Conservation (phyloP, 2,113 vertebrate genomes). For the Mola mola region DNA sequence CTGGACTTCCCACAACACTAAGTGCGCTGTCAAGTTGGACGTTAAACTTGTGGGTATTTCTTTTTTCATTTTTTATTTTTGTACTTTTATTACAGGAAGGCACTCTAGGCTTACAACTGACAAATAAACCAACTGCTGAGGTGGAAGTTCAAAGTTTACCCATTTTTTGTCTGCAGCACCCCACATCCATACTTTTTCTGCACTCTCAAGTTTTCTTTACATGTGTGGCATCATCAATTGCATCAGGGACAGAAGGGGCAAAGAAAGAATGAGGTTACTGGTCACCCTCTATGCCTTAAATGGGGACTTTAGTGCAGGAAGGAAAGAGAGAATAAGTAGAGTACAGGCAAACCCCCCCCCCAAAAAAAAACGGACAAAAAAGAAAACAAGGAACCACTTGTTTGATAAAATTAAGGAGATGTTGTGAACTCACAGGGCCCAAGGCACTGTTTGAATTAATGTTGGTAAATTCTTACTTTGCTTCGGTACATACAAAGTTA, state of each 20-base stretch:
- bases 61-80: no score
- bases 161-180: constrained; percentile 31
- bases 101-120: constrained; percentile 49
- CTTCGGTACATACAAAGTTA: no score
- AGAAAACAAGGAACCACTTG: no score
- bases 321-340: background rate
- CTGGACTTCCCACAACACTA: constrained; percentile 54
- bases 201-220: constrained; percentile 38
- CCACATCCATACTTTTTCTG: constrained; percentile 27
- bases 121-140: constrained; percentile 59
- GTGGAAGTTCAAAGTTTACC: constrained; percentile 60
- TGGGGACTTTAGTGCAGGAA: no score
- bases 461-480: background rate
- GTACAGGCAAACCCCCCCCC: background rate
- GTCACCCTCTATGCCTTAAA: background rate
- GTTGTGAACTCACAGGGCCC: background rate
- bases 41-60: constrained; percentile 38
- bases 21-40: constrained; percentile 51
- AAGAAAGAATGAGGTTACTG: constrained; percentile 16
- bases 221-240: constrained; percentile 30
- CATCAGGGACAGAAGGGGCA: background rate
- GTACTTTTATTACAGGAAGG: constrained; percentile 30
- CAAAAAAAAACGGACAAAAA: no score
- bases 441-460: background rate
- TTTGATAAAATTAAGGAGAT: no score